Evolutionary conservation across 2,888 invertebrate species (phyloP).

Genomic region (Sericinus montela): DNA sequence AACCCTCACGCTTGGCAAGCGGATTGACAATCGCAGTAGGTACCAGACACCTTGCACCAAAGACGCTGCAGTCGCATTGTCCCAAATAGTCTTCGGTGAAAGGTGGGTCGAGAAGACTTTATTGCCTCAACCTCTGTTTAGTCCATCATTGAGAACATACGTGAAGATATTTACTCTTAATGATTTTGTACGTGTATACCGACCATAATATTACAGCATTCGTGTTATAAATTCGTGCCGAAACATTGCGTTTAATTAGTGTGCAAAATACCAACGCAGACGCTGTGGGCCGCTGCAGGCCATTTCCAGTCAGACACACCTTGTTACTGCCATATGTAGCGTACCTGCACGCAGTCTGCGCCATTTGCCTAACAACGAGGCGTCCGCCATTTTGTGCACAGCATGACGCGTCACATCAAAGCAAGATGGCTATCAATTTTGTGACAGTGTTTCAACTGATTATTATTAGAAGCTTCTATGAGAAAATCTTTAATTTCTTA

Average conservation of each 20-base stretch:
- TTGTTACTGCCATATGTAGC: conserved; percentile 34
- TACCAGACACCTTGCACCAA: no score
- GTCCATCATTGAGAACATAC: no score
- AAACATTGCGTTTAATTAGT: conserved; percentile 13
- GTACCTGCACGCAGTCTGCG: conserved; percentile 34
- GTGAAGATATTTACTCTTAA: no score
- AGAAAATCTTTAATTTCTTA: no score
- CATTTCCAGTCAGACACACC: conserved; percentile 15
- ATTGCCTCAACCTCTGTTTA: no score
- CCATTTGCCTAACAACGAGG: conserved; percentile 18
- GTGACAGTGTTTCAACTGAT: background rate
- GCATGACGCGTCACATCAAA: conserved; percentile 9
- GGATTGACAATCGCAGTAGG: no score
- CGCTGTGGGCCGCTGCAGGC: conserved; percentile 16
- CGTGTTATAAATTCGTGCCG: background rate
- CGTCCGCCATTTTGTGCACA: conserved; percentile 15
- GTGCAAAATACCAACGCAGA: conserved; percentile 11
- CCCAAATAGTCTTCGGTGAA: no score
- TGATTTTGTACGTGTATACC: background rate
- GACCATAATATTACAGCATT: conserved; percentile 10
- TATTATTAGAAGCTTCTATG: background rate
- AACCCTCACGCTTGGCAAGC: no score
- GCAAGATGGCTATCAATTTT: conserved; percentile 7
- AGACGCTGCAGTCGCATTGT: no score
- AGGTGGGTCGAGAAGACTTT: no score